Evolutionary conservation across 2,113 vertebrate genomes (phyloP), one percentile per base, ranked within the genome.

Genomic region (Epinephelus cyanopodus): DNA sequence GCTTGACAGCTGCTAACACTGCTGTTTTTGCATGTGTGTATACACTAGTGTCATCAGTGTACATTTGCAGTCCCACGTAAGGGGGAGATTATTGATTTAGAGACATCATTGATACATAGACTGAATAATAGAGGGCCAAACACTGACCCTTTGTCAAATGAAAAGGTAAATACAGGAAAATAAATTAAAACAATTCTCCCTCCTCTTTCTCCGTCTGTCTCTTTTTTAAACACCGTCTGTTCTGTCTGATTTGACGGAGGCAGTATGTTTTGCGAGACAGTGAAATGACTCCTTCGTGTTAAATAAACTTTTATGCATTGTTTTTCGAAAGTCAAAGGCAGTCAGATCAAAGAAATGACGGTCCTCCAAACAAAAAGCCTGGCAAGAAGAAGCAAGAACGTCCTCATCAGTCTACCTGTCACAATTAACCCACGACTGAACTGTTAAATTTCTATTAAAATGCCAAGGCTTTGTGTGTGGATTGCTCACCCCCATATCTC

Each of bases 401-500:
- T 73, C 52, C 57, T 86, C 64, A 73, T 77, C 69, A 77, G 56
- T 87, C 64, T 71, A 87, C 82, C 83, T 86, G 84, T 89, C 83
- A 90, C 66, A 83, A 80, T 90, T 76, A 84, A 88, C 84, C 84
- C 60, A 74, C 47, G 6, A 66, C 79, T 74, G 42, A 87, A 81
- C 82, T 75, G 48, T 27, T 73, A 23, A 18, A 72, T 81, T 77
- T 80, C 60, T 77, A 79, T 82, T 60, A 78, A 87, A 88, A 88
- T 90, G 68, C 66, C 85, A 78, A 56, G 47, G 85, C 85, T 89
- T 83, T 85, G 74, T 90, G 58, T 72, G 57, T 27, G 53, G 42
- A 86, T 75, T 74, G 62, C 88, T 90, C 83, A 77, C 71, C 75
- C 68, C 64, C 53, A 45, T 76, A 82, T 79, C 57, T 80, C n/a